Base-by-base conservation (phyloP, 2,113 vertebrate genomes). In the Oreochromis niloticus region DNA sequence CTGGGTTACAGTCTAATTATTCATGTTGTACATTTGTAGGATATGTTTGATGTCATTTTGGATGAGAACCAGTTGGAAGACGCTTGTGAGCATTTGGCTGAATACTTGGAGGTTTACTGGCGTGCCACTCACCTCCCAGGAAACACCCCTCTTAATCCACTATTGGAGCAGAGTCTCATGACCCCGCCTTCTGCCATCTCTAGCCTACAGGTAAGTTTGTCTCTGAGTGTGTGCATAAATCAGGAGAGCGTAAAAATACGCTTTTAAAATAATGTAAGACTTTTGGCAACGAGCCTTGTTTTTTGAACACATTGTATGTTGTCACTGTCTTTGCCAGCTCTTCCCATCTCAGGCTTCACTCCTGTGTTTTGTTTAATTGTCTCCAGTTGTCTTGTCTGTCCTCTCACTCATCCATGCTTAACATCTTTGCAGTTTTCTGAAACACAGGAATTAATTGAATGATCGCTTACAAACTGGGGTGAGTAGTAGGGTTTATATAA, bases 61-160 rank as follows among this genome's bases (percentile, higher is more conserved):
- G 98, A 99, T 30, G 98, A 99, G 93, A 99, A 99, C 97, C 98
- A 99, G 92, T 94, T 99, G 83, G 98, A 99, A 71, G 98, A 99
- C 0, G 98, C 98, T 36, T 99, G 98, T 4, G 98, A 99, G 87
- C 98, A 99, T 93, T 92, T 99, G 95, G 96, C 98, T 0, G 98
- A 99, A 88, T 99, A 98, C 95, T 95, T 99, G 89, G 98, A 99
- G 92, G 97, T 98, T 34, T 99, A 99, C 94, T 99, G 98, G 98
- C 95, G 97, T 0, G 98, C 98, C 88, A 99, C 98, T 1, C 98
- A 99, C 93, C 97, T 98, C 81, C 98, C 98, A 0, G 95, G 95
- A 71, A 95, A 94, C 86, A 91, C 95, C 55, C 94, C 96, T 27
- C 94, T 97, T 0, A 98, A 98, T 6, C 96, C 97, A 13, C 91